phyloP scores from a whole-genome alignment of 1,140 invertebrate species.

The Hypothenemus hampei region DNA sequence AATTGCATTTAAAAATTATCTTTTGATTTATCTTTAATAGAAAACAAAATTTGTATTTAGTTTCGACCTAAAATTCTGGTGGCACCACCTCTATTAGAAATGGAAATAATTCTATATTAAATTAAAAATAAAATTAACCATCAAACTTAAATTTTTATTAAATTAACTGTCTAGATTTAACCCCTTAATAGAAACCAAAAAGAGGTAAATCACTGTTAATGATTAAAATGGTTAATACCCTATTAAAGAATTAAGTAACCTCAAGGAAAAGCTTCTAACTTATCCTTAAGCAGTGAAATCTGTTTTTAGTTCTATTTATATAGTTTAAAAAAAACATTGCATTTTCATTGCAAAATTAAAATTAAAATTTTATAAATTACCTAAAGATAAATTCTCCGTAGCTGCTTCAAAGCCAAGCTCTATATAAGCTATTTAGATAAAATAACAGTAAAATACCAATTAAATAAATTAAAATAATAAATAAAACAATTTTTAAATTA shows the following conservation, averaged over 20 bases:
- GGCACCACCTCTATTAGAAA: background rate
- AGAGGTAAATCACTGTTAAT: constrained; percentile 1
- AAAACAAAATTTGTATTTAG: background rate
- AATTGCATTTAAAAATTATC: background rate
- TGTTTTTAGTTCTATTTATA: constrained; percentile 46
- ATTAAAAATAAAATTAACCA: no score
- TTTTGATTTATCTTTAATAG: background rate
- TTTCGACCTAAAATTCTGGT: background rate
- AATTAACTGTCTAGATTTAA: no score
- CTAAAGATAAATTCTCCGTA: constrained; percentile 36
- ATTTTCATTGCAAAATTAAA: constrained; percentile 53
- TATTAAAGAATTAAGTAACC: constrained; percentile 41
- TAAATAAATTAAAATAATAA: background rate
- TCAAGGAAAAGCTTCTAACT: constrained; percentile 43
- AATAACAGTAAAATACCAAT: constrained; percentile 33
- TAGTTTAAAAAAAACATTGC: constrained; percentile 55
- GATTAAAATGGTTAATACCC: background rate
- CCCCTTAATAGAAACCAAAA: background rate
- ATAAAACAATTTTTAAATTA: constrained; percentile 33
- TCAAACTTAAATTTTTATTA: no score
- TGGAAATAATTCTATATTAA: no score
- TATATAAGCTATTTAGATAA: constrained; percentile 55
- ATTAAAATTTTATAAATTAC: constrained; percentile 45
- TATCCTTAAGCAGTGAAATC: constrained; percentile 33
- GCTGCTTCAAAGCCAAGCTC: constrained; percentile 58